Base-by-base conservation (phyloP, 2,797 vertebrate genomes). In the Ctenopoma kingsleyae region DNA sequence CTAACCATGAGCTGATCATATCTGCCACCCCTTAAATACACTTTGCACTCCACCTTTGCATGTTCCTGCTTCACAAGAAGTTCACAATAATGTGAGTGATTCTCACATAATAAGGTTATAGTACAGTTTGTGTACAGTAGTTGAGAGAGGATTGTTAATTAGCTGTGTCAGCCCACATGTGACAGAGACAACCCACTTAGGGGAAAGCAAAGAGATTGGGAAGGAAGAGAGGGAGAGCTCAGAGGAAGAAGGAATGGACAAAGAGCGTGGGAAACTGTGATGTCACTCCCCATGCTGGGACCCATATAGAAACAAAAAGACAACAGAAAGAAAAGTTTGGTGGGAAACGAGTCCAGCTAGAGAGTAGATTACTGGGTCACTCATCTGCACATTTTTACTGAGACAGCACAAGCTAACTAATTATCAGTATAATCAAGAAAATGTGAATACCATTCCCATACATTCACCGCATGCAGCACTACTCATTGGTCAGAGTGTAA, bases 231-330 rank as follows among this genome's bases (percentile, higher is more conserved):
- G 64, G 79, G 55, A 64, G 61, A 20, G 70, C 69, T 59, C 46
- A 63, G 57, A 82, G 85, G 86, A 89, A 78, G 77, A 38, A 40
- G 61, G 36, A 59, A 53, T 48, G 60, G 71, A 66, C 71, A 84
- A 69, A 86, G 92, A 82, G 80, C 92, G 79, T 95, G 93, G 91
- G 93, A 95, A 94, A 76, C 22, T 16, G 52, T 76, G 84, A 81
- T 77, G 89, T 90, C 79, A 84, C 56, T 32, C 11, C 2, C 17
- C 60, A 72, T 48, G 36, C 53, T 38, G 71, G 74, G 71, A 67
- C 30, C 54, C 8, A 19, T 59, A 47, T 20, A 15, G 35, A 72
- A 68, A 35, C 9, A 48, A 51, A 58, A 61, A 58, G 12, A 32
- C 20, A 57, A 64, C 3, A 25, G 9, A 54, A 13, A 51, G 56